Percentiles rank a stretch among this genome's conserved stretches.
Evolutionary conservation across 2,113 vertebrate genomes (phyloP).

Genomic region (Heterotis niloticus): DNA sequence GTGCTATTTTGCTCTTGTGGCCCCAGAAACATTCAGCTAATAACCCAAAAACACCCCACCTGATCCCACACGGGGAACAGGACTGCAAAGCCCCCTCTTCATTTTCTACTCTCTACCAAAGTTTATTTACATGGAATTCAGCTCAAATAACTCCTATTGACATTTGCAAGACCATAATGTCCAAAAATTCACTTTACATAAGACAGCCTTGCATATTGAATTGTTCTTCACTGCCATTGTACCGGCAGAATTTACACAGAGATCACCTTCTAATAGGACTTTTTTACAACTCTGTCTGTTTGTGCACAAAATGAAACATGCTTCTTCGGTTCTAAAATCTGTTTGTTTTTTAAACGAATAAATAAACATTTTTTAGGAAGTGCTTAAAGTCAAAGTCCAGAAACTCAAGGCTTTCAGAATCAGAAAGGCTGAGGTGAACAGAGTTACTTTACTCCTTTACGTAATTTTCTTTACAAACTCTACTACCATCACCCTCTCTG

Average conservation of each 20-base stretch:
- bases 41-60: too few relatives aligned
- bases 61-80: too few relatives aligned
- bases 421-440: constrained; percentile 6
- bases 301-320: background rate
- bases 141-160: background rate
- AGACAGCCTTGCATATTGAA: background rate
- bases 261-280: background rate
- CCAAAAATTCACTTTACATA: background rate
- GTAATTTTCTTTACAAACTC: too few relatives aligned
- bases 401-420: background rate
- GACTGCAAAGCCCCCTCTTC: too few relatives aligned
- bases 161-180: background rate
- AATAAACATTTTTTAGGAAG: too few relatives aligned
- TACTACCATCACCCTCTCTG: too few relatives aligned
- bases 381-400: background rate
- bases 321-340: background rate
- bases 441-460: too few relatives aligned
- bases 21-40: too few relatives aligned
- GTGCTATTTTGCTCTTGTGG: too few relatives aligned
- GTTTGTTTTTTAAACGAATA: background rate
- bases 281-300: background rate
- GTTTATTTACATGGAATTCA: background rate
- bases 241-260: background rate
- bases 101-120: background rate
- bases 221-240: background rate